Base-by-base conservation (phyloP, 2,113 vertebrate species). In the Hyperopisus bebe region DNA sequence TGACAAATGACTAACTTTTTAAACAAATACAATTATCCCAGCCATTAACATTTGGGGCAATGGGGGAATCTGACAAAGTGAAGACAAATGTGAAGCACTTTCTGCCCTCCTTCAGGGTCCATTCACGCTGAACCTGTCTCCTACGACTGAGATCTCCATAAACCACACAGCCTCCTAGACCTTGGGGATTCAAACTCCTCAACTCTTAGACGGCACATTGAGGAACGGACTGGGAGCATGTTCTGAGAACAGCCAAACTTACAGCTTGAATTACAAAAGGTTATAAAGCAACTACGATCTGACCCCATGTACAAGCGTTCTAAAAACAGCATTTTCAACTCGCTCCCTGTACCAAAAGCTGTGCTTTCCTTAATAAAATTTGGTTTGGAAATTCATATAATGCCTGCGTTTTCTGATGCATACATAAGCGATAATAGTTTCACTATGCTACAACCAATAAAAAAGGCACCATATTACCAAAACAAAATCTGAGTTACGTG, bases 11-110 rank as follows among this genome's bases (percentile, higher is more conserved):
- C 35, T 42, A 35, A 62, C 86, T 58, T 58, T 80, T 42, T 17
- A 80, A 80, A 66, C 42, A 88, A 66, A 88, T 39, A 88, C 55
- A 62, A n/a, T 87, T 87, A 88, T 62, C 21, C 13, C 8, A 50
- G 3, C 87, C 24, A 53, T 53, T 53, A 55, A 87, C 85, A 17
- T 87, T 50, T 53, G 15, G 19, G 50, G 50, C n/a, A 8, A 53
- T 5, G 0, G 31, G 31, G 27, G 50, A 51, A 39, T 13, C 35
- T 53, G 46, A 47, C n/a, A 46, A 87, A 31, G 27, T 3, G 10
- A 86, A 51, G 47, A 51, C 48, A 31, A 51, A 86, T 0, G 48
- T n/a, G 13, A 17, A 3, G 85, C 13, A 27, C 10, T 86, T 86
- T 51, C 50, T n/a, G 85, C 48, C 27, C 24, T 53, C 17, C n/a